Conservation (phyloP, 1,140 invertebrate species). For the Pseudobourletiella spinata region DNA sequence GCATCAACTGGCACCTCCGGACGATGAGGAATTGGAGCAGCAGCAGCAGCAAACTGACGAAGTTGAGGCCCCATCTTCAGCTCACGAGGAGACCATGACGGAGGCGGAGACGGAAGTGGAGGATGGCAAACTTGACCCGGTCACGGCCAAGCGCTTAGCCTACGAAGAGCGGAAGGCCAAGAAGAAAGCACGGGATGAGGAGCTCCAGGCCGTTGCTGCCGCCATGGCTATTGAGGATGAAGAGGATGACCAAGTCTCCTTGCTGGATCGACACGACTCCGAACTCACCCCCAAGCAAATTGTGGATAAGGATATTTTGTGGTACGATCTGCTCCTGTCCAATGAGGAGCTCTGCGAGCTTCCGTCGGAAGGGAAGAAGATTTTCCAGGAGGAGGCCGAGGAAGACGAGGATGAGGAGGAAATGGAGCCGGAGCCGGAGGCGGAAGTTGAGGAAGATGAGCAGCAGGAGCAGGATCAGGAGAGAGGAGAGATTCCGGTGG, state of each 20-base stretch:
- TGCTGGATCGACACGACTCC: slow-evolving; percentile 15
- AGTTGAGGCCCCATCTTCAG: neutral
- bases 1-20: too few relatives aligned
- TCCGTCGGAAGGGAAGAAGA: neutral
- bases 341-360: slow-evolving; percentile 7
- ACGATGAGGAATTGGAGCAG: too few relatives aligned
- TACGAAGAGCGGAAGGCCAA: slow-evolving; percentile 9
- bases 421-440: slow-evolving; percentile 12
- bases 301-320: slow-evolving; percentile 21
- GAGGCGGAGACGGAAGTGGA: slow-evolving; percentile 10
- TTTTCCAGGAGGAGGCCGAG: neutral
- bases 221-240: neutral
- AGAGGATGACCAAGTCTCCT: neutral
- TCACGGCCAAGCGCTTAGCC: neutral
- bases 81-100: neutral
- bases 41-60: too few relatives aligned
- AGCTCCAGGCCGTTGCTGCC: neutral
- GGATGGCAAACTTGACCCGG: slow-evolving; percentile 8
- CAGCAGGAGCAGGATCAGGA: too few relatives aligned
- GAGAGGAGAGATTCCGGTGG: slow-evolving; percentile 8
- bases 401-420: slow-evolving; percentile 11
- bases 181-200: neutral
- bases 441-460: neutral
- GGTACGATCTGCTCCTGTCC: slow-evolving; percentile 17
- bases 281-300: slow-evolving; percentile 10